Percentiles rank a stretch among this genome's conserved stretches.
These are phyloP conservation scores for Sinocyclocheilus maitianheensis DNA, from an alignment of 2,113 vertebrate species.

Conservation along the genomic window DNA sequence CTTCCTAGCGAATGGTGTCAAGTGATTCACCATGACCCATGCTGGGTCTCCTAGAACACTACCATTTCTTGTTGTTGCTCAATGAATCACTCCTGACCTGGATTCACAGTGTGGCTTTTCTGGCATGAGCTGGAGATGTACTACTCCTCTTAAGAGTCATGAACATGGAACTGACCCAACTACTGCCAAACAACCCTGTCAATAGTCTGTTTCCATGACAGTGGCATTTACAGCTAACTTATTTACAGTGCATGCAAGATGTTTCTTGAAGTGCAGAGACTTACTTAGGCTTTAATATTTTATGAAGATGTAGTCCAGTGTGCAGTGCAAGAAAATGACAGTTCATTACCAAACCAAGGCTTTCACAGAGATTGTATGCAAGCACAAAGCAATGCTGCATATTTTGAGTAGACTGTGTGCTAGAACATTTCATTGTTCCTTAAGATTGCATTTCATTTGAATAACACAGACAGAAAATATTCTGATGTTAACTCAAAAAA, in stretches of 20 bases:
- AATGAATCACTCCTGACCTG: conserved; percentile 3
- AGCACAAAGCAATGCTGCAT: neutral
- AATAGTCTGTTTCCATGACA: neutral
- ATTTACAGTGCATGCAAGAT: neutral
- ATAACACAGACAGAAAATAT: neutral
- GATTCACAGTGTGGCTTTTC: conserved; percentile 18
- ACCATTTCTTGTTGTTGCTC: conserved; percentile 22
- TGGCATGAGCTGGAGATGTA: neutral
- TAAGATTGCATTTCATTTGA: neutral
- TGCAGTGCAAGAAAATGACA: neutral
- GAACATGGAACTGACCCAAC: neutral
- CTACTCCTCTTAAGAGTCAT: neutral
- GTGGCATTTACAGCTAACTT: neutral
- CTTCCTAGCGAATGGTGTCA: neutral
- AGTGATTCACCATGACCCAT: neutral
- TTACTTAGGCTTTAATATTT: neutral
- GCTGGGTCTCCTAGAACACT: conserved; percentile 12
- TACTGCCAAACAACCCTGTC: neutral
- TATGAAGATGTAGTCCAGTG: neutral
- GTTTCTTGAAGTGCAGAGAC: neutral
- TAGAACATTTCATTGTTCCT: neutral
- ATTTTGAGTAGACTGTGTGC: neutral
- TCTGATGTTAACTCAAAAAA: neutral
- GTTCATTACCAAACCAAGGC: neutral
- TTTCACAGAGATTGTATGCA: neutral